Evolutionary conservation across 2,888 invertebrate genomes (phyloP), one percentile per base, ranked within the genome.

Genomic region (Meganola albula): DNA sequence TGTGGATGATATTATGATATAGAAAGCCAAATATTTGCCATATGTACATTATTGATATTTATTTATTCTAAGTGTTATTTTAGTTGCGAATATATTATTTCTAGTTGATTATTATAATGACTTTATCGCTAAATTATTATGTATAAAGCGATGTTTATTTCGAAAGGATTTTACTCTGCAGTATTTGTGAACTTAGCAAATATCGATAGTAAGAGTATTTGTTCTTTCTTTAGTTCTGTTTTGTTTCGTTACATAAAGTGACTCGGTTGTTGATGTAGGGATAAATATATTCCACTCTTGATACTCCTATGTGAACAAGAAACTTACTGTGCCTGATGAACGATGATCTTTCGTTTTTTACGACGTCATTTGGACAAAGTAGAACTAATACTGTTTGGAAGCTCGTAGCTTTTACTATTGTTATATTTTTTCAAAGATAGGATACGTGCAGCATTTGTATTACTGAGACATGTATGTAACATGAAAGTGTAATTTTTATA

Each of bases 11-110:
- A n/a, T n/a, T 63, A 67, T 59, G 50, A 58, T 68, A 66, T 79
- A 71, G 68, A 73, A 80, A 83, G 84, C 84, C 84, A 84, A 85
- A 84, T 80, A 83, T 80, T 84, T 84, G 84, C 84, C 84, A 84
- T 62, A 75, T 78, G 68, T 77, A 76, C 67, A 73, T 74, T 72
- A 71, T 71, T 77, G 72, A 63, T 77, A 72, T 77, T 77, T 78
- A 72, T 77, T 48, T 59, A 63, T 54, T 50, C 37, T 69, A 65
- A 67, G 63, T 67, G 61, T 70, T 72, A 61, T 51, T 62, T 60
- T 67, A 62, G 55, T 65, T 70, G 64, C 53, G 48, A 59, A 60
- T 70, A 57, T 61, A 59, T 45, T 35, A 48, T 40, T 52, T 57
- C 45, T 49, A 58, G 60, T 54, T 60, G 54, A 51, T 59, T 50